These are phyloP conservation scores for Collichthys lucidus DNA, from an alignment of 2,113 vertebrate species.

Conservation along the genomic window DNA sequence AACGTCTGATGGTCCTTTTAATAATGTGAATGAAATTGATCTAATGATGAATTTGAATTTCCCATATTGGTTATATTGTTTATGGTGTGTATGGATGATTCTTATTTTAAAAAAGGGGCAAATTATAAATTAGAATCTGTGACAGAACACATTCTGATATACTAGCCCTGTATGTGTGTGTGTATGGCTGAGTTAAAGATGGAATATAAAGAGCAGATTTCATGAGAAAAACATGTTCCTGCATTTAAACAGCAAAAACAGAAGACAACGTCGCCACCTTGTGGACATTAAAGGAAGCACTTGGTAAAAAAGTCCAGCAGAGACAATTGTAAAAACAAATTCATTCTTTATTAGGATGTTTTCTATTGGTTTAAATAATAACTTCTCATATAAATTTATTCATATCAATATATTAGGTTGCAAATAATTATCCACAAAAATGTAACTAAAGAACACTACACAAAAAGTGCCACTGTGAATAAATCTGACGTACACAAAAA, in stretches of 20 bases:
- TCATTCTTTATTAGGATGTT: constrained; percentile 48
- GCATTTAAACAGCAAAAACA: neutral
- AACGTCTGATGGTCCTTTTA: neutral
- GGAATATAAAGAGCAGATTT: neutral
- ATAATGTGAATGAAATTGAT: neutral
- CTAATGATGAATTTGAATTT: neutral
- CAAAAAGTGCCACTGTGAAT: constrained; percentile 41
- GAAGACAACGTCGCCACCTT: constrained; percentile 43
- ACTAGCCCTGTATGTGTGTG: neutral
- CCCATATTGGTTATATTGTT: neutral
- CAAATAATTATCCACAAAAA: constrained; percentile 55
- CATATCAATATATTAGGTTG: constrained; percentile 17
- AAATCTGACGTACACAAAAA: constrained; percentile 39
- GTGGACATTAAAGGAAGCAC: constrained; percentile 37
- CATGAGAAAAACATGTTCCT: neutral
- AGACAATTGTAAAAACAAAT: constrained; percentile 39
- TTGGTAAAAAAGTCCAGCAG: neutral
- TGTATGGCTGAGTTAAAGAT: neutral
- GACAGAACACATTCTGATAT: neutral
- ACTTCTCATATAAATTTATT: constrained; percentile 38
- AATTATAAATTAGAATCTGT: neutral
- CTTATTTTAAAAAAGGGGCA: neutral
- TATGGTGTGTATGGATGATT: neutral
- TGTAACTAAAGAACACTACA: constrained; percentile 51
- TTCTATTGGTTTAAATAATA: constrained; percentile 35